Base-by-base conservation (phyloP, 2,797 vertebrate species). In the Peromyscus nudipes region DNA sequence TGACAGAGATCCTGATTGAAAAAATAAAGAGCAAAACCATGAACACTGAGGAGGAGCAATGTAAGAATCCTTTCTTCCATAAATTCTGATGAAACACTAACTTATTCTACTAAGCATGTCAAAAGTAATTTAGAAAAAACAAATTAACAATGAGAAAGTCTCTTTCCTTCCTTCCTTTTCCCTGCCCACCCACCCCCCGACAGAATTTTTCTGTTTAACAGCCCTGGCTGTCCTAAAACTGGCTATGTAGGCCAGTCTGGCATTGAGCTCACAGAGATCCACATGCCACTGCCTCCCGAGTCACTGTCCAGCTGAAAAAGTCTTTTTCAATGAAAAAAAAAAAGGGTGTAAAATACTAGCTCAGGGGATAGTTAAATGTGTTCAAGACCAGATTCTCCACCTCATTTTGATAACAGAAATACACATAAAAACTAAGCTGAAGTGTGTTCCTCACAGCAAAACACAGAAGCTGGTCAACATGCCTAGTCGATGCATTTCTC, bases 1-100 rank as follows among this genome's bases (percentile, higher is more conserved):
- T 57, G 98, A 99, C 76, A 99, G 98, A 49, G 98, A 98, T 84
- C 98, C 99, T 98, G 92, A 92, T 96, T 40, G 77, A 85, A 85
- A 95, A 96, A 81, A 89, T 75, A 97, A 91, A 94, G 27, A 88
- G 62, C 4, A 93, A 95, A 97, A 92, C 17, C 80, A 96, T 96
- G 91, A 94, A 81, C 79, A 90, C 65, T 37, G 34, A 71, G 83
- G n/a, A 97, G 49, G 76, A 94, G 92, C 27, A 16, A 87, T 69
- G 57, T 57, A 27, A 95, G 60, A 81, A 71, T 92, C 21, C 80
- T 83, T 95, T 34, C 21, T 95, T 87, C 34, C 40, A 65, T 75
- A 92, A 87, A 89, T 91, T 84, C 71, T 57, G n/a, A 94, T 64
- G 87, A 95, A 93, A 96, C 43, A 25, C 93, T 64, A 94, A 94